Conservation (phyloP, 1,140 invertebrate genomes). For the Bombus difficillimus region DNA sequence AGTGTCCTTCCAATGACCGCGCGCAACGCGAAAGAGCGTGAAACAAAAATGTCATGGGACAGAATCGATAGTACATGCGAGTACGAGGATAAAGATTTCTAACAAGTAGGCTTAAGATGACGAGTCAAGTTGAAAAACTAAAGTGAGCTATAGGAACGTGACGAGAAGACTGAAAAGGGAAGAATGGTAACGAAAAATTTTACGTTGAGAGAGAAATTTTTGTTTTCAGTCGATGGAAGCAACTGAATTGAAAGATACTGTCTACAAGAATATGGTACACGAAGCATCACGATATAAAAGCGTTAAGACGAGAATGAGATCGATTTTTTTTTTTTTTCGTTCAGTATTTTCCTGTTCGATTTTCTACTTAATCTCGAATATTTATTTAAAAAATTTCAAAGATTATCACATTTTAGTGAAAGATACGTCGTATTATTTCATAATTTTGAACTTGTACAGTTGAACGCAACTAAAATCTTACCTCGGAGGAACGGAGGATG, state of each 20-base stretch:
- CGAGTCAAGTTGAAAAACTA: constrained; percentile 19
- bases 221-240: not conserved
- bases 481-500: not conserved
- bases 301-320: too few species aligned
- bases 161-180: not conserved
- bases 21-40: not conserved
- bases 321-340: not conserved
- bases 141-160: constrained; percentile 26
- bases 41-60: constrained; percentile 34
- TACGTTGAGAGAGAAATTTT: not conserved
- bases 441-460: not conserved
- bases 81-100: constrained; percentile 27
- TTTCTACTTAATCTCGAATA: not conserved
- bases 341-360: not conserved
- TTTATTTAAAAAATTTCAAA: not conserved
- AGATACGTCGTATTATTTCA: not conserved
- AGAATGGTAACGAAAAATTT: not conserved
- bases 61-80: constrained; percentile 51
- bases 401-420: not conserved
- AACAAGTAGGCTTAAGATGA: constrained; percentile 15
- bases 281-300: not conserved
- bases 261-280: too few species aligned
- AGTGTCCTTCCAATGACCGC: constrained; percentile 38
- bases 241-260: not conserved
- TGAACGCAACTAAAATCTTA: not conserved